These are phyloP conservation scores for Calephelis perditalis DNA, from an alignment of 2,888 invertebrate genomes.

Conservation along the genomic window DNA sequence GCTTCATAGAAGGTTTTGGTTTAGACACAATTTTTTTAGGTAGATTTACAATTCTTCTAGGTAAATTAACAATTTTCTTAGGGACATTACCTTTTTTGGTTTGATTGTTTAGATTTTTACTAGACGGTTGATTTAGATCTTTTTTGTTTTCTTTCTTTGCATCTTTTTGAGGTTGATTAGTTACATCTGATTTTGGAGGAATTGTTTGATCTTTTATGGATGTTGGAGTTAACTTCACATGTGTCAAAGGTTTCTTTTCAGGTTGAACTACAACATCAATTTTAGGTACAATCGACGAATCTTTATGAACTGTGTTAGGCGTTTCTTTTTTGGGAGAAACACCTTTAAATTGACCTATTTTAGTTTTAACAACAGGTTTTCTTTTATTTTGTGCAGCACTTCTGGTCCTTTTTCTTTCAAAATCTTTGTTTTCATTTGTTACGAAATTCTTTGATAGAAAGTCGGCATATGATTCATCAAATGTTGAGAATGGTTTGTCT, in stretches of 20 bases:
- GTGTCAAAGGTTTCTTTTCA: too few species aligned
- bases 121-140: not conserved
- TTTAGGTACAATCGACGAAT: too few species aligned
- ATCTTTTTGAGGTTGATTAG: not conserved
- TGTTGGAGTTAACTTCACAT: too few species aligned
- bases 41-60: constrained; percentile 3
- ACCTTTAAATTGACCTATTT: constrained; percentile 49
- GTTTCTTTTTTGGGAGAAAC: constrained; percentile 8
- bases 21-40: not conserved
- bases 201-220: too few species aligned
- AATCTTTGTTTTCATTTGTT: not conserved
- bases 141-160: not conserved
- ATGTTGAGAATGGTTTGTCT: constrained; percentile 39
- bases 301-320: not conserved
- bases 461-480: constrained; percentile 53
- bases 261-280: too few species aligned
- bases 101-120: constrained; percentile 11
- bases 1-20: not conserved
- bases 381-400: constrained; percentile 31
- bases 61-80: not conserved
- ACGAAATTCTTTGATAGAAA: constrained; percentile 44
- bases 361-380: constrained; percentile 41
- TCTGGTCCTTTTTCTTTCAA: constrained; percentile 25
- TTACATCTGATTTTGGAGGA: not conserved
- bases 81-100: not conserved